Conservation (phyloP, 2,888 invertebrate genomes). For the Leptura quadrifasciata region DNA sequence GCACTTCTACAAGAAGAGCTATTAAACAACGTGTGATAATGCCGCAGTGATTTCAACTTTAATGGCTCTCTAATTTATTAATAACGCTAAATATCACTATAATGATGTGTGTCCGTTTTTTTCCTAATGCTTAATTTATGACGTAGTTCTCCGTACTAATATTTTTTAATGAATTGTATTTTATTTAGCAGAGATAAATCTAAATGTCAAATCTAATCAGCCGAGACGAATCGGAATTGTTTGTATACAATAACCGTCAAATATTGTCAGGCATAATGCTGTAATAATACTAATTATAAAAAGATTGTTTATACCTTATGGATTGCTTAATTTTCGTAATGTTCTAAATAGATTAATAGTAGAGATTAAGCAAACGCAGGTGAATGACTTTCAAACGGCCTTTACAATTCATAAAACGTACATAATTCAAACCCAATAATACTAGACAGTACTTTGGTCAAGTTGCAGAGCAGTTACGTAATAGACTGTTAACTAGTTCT, state of each 20-base stretch:
- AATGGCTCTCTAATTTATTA: too few relatives aligned
- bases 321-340: constrained; percentile 29
- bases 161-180: too few relatives aligned
- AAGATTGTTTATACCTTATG: constrained; percentile 18
- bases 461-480: constrained; percentile 3
- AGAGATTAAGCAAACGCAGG: constrained; percentile 20
- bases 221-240: not conserved
- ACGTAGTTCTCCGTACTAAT: too few relatives aligned
- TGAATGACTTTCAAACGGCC: constrained; percentile 42
- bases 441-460: not conserved
- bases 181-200: not conserved
- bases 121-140: too few relatives aligned
- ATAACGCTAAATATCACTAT: too few relatives aligned
- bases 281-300: constrained; percentile 1
- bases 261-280: constrained; percentile 2
- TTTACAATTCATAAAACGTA: constrained; percentile 20
- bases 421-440: constrained; percentile 1
- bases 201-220: constrained; percentile 4
- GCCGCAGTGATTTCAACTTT: too few relatives aligned
- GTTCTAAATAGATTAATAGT: constrained; percentile 29
- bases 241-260: not conserved
- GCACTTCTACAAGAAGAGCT: too few relatives aligned
- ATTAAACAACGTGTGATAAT: too few relatives aligned
- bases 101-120: too few relatives aligned
- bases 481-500: not conserved